phyloP scores from a whole-genome alignment of 2,113 vertebrate species.

The Eulemur rufifrons region DNA sequence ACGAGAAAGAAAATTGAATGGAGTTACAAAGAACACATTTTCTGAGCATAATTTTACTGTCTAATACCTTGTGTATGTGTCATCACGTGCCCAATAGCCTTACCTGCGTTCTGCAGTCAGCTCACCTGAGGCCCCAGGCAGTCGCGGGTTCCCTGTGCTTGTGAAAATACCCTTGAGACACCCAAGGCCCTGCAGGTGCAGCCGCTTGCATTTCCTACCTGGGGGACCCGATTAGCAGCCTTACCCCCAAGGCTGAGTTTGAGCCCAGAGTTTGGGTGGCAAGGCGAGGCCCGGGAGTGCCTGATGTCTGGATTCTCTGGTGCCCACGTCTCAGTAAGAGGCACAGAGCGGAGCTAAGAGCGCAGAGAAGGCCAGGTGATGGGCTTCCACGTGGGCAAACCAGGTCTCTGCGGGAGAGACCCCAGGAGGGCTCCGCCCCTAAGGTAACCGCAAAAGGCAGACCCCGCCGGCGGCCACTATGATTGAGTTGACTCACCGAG shows the following conservation, averaged over 20 bases:
- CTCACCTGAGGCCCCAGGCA: not conserved
- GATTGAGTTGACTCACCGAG: not conserved
- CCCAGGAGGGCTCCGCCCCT: fast-evolving
- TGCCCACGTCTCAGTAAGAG: not conserved
- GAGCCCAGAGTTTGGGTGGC: not conserved
- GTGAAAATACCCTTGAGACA: not conserved
- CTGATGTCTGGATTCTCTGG: not conserved
- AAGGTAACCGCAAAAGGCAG: not conserved
- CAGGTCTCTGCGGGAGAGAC: not conserved
- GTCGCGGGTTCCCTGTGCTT: not conserved
- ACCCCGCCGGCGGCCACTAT: not conserved
- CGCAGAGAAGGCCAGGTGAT: not conserved
- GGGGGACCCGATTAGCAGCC: not conserved
- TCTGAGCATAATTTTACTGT: not conserved
- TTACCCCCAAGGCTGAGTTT: not conserved
- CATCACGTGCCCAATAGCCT: not conserved
- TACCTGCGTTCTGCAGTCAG: not conserved
- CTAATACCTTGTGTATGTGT: not conserved
- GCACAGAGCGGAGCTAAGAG: not conserved
- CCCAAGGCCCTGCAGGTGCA: fast-evolving
- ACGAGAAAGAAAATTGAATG: not conserved
- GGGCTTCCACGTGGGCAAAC: not conserved
- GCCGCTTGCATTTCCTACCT: not conserved
- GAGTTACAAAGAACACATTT: not conserved
- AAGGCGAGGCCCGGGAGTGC: not conserved